Percentiles rank a stretch among this genome's conserved stretches.
phyloP scores from a whole-genome alignment of 2,797 vertebrate species.

The Epinephelus malabaricus region DNA sequence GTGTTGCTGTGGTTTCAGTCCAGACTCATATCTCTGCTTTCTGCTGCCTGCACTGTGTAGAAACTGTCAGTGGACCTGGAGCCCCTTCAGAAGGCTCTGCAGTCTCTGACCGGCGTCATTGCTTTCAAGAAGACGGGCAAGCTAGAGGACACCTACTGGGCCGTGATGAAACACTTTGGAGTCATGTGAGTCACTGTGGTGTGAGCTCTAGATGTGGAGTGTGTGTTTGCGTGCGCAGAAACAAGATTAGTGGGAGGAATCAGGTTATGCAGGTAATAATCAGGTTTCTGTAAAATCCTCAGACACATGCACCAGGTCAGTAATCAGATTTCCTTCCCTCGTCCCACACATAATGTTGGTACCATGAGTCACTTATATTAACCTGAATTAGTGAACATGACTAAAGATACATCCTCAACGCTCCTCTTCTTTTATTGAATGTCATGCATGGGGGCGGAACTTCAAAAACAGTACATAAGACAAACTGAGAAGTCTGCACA shows the following conservation, averaged over 20 bases:
- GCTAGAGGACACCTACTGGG: constrained; percentile 92
- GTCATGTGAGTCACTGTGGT: constrained; percentile 85
- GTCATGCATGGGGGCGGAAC: background rate
- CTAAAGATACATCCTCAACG: background rate
- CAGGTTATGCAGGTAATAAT: background rate
- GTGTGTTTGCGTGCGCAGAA: background rate
- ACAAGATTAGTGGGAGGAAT: background rate
- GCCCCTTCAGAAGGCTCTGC: constrained; percentile 80
- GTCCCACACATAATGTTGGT: background rate
- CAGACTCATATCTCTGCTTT: constrained; percentile 8
- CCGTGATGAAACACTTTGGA: constrained; percentile 90
- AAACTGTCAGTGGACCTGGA: constrained; percentile 83
- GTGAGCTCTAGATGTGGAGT: background rate
- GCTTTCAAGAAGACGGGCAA: constrained; percentile 81
- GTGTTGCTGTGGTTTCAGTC: background rate
- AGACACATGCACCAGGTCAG: background rate
- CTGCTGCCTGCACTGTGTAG: constrained; percentile 72
- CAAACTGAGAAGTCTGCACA: background rate
- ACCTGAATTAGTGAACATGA: background rate
- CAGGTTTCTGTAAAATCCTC: too few relatives aligned
- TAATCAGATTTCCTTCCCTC: too few relatives aligned
- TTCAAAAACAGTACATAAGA: background rate
- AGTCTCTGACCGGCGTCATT: constrained; percentile 72
- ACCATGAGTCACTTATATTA: background rate
- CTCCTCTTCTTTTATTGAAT: too few relatives aligned